Evolutionary conservation across 2,113 vertebrate species (phyloP), one percentile per base, ranked within the genome.

Genomic region (Sceloporus undulatus): DNA sequence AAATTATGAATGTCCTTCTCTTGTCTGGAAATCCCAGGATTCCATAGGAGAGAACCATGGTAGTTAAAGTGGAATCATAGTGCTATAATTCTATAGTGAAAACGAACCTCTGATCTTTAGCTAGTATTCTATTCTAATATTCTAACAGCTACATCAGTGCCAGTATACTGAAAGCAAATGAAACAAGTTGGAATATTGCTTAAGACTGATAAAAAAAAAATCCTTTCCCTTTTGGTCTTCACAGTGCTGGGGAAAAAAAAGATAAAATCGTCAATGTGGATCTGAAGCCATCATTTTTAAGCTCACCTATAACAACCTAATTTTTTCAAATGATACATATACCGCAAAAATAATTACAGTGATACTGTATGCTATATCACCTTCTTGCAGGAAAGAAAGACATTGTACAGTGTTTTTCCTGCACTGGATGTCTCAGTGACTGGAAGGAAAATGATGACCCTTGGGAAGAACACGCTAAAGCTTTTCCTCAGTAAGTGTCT

Each of bases 381-480:
- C 40, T 48, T 10, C 0, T 82, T 87, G 10, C 18, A 91, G 87
- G 38, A 59, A 14, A 73, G 34, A 2, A 18, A 0, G 10, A 70
- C 79, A 79, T 52, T 34, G n/a, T 86, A 1, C 3, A 82, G 65
- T 87, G 59, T 0, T 92, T 85, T 40, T 76, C 27, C 23, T 9
- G 2, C 62, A 6, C 11, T 68, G 14, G 1, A 27, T 70, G 11
- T 23, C 59, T 85, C 34, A 7, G 27, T 0, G 77, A 84, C 40
- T 92, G 5, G 42, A 2, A 94, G 52, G 70, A 79, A 79, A 66
- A n/a, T 66, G 62, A 76, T 11, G 7, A 40, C 56, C 8, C 29
- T 59, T 2, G 65, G 59, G 8, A 59, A 71, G 29, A 76, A 38
- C n/a, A 73, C 1, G 2, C 16, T 1, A 91, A 91, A 70, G 6